A percentile compares a stretch with the other conserved stretches of the same genome.
phyloP scores from a whole-genome alignment of 2,888 invertebrate genomes.

The Mythimna lalbum region DNA sequence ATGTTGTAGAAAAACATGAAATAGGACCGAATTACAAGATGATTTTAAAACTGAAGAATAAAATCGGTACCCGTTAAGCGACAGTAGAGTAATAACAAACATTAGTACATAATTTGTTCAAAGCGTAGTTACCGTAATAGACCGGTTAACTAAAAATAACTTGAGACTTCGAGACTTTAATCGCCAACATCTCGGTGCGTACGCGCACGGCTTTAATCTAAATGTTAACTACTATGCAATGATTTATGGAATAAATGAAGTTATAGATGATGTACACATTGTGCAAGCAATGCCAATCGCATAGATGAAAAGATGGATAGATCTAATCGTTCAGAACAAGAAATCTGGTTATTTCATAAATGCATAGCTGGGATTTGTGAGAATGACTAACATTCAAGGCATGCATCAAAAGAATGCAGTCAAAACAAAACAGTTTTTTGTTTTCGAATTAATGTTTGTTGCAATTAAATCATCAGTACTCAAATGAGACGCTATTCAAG shows the following conservation, averaged over 20 bases:
- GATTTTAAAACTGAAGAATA: not conserved
- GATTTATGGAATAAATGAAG: slow-evolving; percentile 38
- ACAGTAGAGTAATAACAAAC: slow-evolving; percentile 34
- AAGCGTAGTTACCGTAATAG: slow-evolving; percentile 67
- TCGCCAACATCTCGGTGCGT: slow-evolving; percentile 57
- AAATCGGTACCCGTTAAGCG: slow-evolving; percentile 6
- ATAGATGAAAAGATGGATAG: slow-evolving; percentile 18
- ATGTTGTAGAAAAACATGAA: slow-evolving; percentile 17
- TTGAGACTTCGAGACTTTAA: slow-evolving; percentile 47
- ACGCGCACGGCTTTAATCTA: slow-evolving; percentile 45
- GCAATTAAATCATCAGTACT: slow-evolving; percentile 40
- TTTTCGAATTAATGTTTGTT: slow-evolving; percentile 38
- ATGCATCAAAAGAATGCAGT: slow-evolving; percentile 34
- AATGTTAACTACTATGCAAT: slow-evolving; percentile 38
- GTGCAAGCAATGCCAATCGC: slow-evolving; percentile 21
- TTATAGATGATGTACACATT: slow-evolving; percentile 21
- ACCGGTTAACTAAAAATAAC: slow-evolving; percentile 73
- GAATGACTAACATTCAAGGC: slow-evolving; percentile 29
- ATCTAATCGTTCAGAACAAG: slow-evolving; percentile 15
- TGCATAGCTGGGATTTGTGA: slow-evolving; percentile 11
- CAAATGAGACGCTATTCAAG: slow-evolving; percentile 6
- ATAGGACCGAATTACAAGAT: not conserved
- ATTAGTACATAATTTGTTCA: slow-evolving; percentile 58
- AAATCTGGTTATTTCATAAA: slow-evolving; percentile 23
- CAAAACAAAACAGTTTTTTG: slow-evolving; percentile 41